Evolutionary conservation across 2,113 vertebrate genomes (phyloP).

Genomic region (Zosterops borbonicus): DNA sequence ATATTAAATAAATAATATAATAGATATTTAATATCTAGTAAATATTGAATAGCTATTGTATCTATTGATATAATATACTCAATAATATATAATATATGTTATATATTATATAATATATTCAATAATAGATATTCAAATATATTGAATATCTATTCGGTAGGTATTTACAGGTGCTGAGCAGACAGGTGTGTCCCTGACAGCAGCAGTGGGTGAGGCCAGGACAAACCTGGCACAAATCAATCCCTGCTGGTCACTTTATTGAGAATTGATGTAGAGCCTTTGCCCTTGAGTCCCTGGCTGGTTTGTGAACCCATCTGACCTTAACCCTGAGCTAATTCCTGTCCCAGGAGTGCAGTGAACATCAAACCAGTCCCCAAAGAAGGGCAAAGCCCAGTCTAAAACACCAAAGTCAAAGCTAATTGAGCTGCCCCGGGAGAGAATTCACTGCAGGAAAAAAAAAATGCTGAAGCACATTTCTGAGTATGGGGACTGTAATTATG

Average conservation of each 20-base stretch:
- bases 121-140: no score
- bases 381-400: not conserved
- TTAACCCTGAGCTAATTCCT: not conserved
- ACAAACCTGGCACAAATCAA: rapidly evolving
- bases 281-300: not conserved
- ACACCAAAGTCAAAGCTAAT: not conserved
- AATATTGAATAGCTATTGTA: no score
- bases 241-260: not conserved
- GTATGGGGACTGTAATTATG: not conserved
- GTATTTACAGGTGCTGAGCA: not conserved
- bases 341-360: not conserved
- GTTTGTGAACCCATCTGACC: not conserved
- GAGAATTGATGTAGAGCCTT: not conserved
- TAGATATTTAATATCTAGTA: no score
- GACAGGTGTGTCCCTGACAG: not conserved
- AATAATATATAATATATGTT: no score
- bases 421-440: not conserved
- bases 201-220: not conserved
- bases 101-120: no score
- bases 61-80: no score
- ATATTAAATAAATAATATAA: no score
- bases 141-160: no score
- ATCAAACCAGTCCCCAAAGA: not conserved
- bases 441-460: not conserved
- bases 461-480: not conserved